Conservation (phyloP, 2,113 vertebrate genomes). For the Patagioenas fasciata region DNA sequence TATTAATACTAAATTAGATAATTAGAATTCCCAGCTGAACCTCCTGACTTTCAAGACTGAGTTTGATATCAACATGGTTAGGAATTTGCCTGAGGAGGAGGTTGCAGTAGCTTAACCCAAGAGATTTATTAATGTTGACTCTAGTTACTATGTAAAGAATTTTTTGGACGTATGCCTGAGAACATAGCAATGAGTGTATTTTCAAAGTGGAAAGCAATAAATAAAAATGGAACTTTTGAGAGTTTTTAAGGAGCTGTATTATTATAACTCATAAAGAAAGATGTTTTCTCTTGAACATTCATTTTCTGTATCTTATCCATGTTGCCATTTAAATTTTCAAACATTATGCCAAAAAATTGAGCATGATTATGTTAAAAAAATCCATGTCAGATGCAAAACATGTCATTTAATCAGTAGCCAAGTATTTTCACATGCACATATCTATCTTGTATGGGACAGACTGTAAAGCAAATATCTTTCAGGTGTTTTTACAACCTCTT, state of each 20-base stretch:
- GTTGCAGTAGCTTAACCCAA: slow-evolving; percentile 12
- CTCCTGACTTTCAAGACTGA: not conserved
- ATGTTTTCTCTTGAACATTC: not conserved
- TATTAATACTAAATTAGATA: not conserved
- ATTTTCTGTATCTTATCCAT: not conserved
- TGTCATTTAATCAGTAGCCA: not conserved
- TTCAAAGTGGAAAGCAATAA: slow-evolving; percentile 32
- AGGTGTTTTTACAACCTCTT: not conserved
- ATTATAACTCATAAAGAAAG: not conserved
- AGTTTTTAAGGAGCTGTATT: not conserved
- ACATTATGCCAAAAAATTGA: not conserved
- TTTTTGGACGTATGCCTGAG: slow-evolving; percentile 39
- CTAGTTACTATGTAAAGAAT: slow-evolving; percentile 45
- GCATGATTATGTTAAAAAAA: not conserved
- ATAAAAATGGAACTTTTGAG: slow-evolving; percentile 6
- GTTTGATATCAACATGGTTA: slow-evolving; percentile 21
- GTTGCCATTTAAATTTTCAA: not conserved
- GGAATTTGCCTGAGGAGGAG: slow-evolving; percentile 44
- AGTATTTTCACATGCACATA: not conserved
- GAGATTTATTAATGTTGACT: slow-evolving; percentile 48
- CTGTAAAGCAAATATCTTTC: not conserved
- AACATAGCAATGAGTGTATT: slow-evolving; percentile 32
- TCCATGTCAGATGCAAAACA: not conserved
- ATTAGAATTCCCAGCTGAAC: not conserved
- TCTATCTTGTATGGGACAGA: not conserved